phyloP scores from a whole-genome alignment of 2,797 vertebrate genomes.

The Orestias chungarensis region DNA sequence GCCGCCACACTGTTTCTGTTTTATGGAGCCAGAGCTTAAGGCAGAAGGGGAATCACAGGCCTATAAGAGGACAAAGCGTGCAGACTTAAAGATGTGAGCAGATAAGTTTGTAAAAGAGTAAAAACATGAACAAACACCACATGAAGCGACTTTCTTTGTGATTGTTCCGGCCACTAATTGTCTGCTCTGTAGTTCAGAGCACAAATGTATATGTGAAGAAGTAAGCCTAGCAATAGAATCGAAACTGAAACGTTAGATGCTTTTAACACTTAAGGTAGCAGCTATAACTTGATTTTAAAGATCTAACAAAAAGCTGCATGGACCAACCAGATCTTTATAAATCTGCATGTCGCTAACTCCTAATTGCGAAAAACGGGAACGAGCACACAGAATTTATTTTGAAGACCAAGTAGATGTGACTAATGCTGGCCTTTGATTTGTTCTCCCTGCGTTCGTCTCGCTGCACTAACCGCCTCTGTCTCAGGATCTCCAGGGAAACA shows the following conservation, averaged over 20 bases:
- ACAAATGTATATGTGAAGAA: background rate
- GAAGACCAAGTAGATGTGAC: slow-evolving; percentile 28
- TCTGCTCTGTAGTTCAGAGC: background rate
- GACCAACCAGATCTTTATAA: background rate
- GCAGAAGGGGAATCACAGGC: slow-evolving; percentile 32
- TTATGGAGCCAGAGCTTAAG: slow-evolving; percentile 33
- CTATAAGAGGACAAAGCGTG: slow-evolving; percentile 22
- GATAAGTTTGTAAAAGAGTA: slow-evolving; percentile 37
- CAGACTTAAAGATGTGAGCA: slow-evolving; percentile 33
- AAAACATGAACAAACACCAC: slow-evolving; percentile 48
- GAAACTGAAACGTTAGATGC: background rate
- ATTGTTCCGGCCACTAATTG: background rate
- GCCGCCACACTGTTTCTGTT: slow-evolving; percentile 13
- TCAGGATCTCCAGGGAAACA: slow-evolving; percentile 77
- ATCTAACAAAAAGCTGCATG: background rate
- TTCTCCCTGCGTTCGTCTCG: slow-evolving; percentile 41
- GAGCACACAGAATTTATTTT: slow-evolving; percentile 10
- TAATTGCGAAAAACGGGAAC: background rate
- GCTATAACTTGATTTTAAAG: background rate
- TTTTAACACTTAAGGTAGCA: background rate
- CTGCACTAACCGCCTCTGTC: slow-evolving; percentile 51
- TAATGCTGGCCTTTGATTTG: slow-evolving; percentile 54
- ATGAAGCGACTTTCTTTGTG: slow-evolving; percentile 20
- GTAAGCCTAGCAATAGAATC: background rate
- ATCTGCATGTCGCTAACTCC: background rate